These are phyloP conservation scores for Gopherus evgoodei DNA, from an alignment of 2,113 vertebrate species.

Conservation along the genomic window DNA sequence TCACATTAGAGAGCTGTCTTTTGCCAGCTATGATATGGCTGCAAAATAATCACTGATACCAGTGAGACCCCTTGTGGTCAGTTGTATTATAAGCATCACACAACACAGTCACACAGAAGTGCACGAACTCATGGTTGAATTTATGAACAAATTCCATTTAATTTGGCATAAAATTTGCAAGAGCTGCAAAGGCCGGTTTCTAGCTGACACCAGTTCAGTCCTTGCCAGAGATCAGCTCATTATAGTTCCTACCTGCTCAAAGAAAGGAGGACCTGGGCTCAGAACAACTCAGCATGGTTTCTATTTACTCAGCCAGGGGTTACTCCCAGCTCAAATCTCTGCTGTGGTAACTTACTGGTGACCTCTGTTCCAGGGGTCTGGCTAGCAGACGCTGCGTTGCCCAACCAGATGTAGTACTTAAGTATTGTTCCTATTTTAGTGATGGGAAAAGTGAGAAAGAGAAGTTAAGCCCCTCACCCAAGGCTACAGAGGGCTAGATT, in stretches of 20 bases:
- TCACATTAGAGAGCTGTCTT: background rate
- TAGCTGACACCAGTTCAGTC: background rate
- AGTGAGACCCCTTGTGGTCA: conserved; percentile 61
- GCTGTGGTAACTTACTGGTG: too few relatives aligned
- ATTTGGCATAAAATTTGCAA: background rate
- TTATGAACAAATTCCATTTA: background rate
- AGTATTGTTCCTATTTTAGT: background rate
- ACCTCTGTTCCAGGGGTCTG: too few relatives aligned
- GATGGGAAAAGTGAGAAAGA: background rate
- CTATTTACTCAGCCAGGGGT: background rate
- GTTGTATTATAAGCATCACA: background rate
- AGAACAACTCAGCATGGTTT: background rate
- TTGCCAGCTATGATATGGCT: background rate
- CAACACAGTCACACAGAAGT: background rate
- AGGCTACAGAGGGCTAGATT: background rate
- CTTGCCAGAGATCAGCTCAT: background rate
- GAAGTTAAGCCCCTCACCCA: background rate
- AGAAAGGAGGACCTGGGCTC: background rate
- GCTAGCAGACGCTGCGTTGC: background rate
- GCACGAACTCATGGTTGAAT: background rate
- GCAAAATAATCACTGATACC: conserved; percentile 3
- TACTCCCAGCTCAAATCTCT: background rate
- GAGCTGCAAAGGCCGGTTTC: background rate
- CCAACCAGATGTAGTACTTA: background rate
- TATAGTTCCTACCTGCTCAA: background rate